A percentile compares a stretch with the other conserved stretches of the same genome.
phyloP scores from a whole-genome alignment of 1,140 invertebrate genomes.

The Leptinotarsa defecta region DNA sequence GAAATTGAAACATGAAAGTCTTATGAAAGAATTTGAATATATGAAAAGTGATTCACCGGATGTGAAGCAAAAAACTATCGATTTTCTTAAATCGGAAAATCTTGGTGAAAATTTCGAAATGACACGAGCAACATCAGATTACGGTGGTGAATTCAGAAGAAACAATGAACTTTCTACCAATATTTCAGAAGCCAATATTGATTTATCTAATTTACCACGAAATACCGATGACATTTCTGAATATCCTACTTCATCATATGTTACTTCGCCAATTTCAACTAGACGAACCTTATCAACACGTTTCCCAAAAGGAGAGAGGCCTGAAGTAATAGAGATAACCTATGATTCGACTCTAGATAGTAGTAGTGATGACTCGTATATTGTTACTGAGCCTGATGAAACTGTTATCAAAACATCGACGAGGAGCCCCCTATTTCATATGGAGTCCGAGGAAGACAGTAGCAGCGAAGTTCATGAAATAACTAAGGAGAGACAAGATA shows the following conservation, averaged over 20 bases:
- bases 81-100: conserved; percentile 36
- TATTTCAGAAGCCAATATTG: conserved; percentile 45
- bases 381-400: conserved; percentile 46
- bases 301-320: conserved; percentile 38
- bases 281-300: conserved; percentile 41
- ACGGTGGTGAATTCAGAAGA: conserved; percentile 31
- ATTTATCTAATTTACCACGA: conserved; percentile 41
- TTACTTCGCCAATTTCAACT: conserved; percentile 44
- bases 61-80: conserved; percentile 34
- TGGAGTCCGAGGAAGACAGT: conserved; percentile 56
- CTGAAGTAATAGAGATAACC: conserved; percentile 41
- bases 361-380: conserved; percentile 39
- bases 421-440: conserved; percentile 52
- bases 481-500: conserved; percentile 36
- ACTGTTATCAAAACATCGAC: conserved; percentile 12
- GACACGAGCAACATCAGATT: conserved; percentile 40
- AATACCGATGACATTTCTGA: neutral
- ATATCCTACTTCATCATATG: conserved; percentile 28
- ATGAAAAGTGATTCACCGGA: neutral
- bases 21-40: too few species aligned
- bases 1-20: neutral
- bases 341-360: conserved; percentile 31
- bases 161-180: neutral
- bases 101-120: conserved; percentile 21
- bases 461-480: conserved; percentile 17